These are phyloP conservation scores for Macropodus opercularis DNA, from an alignment of 2,797 vertebrate genomes.

Conservation along the genomic window DNA sequence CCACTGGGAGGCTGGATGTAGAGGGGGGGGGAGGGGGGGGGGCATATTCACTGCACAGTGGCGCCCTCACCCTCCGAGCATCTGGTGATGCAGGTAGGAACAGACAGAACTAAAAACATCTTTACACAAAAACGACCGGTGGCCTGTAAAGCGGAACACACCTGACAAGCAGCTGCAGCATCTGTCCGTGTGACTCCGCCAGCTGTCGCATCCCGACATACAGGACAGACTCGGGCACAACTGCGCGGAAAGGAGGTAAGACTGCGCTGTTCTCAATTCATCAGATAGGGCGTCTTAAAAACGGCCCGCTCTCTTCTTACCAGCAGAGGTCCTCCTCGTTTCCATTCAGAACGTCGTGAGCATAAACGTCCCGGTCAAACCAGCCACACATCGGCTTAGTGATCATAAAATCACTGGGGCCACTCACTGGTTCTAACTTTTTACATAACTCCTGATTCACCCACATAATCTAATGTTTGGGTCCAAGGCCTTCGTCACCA, in stretches of 20 bases:
- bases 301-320: conserved; percentile 22
- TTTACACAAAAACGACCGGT: too few species aligned
- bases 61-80: conserved; percentile 52
- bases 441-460: too few species aligned
- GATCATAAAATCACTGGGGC: too few species aligned
- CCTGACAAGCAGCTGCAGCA: conserved; percentile 28
- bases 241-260: neutral
- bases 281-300: too few species aligned
- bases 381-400: neutral
- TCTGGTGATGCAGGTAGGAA: conserved; percentile 10
- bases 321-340: conserved; percentile 49
- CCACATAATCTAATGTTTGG: too few species aligned
- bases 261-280: too few species aligned
- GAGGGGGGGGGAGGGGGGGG: conserved; percentile 15
- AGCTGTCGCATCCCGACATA: conserved; percentile 38
- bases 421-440: too few species aligned
- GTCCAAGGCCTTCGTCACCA: conserved; percentile 14
- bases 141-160: conserved; percentile 8
- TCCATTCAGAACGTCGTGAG: neutral
- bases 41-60: conserved; percentile 44
- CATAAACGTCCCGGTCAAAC: neutral
- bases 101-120: too few species aligned
- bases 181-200: conserved; percentile 31
- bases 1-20: conserved; percentile 64
- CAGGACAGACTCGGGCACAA: conserved; percentile 24